Evolutionary conservation across 2,113 vertebrate species (phyloP), one percentile per base, ranked within the genome.

Genomic region (Heloderma charlesbogerti): DNA sequence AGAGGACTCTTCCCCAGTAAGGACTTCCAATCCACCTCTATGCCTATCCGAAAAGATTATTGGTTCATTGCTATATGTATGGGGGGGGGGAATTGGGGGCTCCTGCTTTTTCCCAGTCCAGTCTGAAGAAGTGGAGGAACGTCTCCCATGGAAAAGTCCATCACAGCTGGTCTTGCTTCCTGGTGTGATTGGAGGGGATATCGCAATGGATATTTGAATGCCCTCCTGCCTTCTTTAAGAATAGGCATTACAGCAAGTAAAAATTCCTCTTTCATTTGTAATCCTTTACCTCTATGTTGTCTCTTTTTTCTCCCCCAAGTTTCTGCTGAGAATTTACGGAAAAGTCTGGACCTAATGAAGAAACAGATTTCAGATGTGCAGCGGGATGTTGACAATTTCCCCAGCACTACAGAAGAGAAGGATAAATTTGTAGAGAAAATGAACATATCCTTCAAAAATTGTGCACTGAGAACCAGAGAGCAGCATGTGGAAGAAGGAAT

Each of bases 351-450:
- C 67, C 94, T 95, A 63, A 98, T 98, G 97, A 97, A 97, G 77
- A 98, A 98, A 94, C 96, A 98, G 88, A 97, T 98, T 93, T 94
- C 97, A 86, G 97, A 89, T 13, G 88, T 98, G 78, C 95, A 98
- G 75, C 97, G 97, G 84, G 97, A 98, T 93, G 94, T 98, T 84
- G 97, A 97, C 93, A 98, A 96, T 1, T 98, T 98, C 88, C 98
- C 98, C n/a, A 97, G 97, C 37, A 86, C 97, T 31, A 96, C 97
- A 90, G 98, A 96, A 83, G 97, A 98, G 87, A 97, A 96, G 57
- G 98, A 98, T 94, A 97, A 97, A 89, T 98, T 98, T 95, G 95
- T 93, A 85, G 97, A 98, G 93, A 98, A 98, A 96, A 98, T 98
- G 96, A 96, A 97, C 18, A 98, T 98, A 98, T 98, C 98, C 98